phyloP scores from a whole-genome alignment of 2,797 vertebrate species.

The Salmo trutta region DNA sequence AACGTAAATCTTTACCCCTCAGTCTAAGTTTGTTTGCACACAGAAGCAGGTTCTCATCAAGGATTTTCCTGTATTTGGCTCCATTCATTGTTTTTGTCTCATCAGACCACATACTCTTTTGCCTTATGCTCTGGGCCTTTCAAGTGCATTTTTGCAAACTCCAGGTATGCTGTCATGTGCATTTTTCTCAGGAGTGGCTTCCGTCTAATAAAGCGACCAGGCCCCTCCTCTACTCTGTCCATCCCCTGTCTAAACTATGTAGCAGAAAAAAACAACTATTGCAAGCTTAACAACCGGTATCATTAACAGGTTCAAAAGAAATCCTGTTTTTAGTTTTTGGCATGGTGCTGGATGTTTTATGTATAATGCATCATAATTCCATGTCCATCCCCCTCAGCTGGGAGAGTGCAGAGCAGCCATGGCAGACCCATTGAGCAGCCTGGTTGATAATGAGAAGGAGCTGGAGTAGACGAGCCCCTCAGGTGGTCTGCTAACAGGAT shows the following conservation, averaged over 20 bases:
- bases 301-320: neutral
- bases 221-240: neutral
- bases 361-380: neutral
- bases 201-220: neutral
- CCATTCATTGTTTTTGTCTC: too few species aligned
- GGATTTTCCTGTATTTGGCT: too few species aligned
- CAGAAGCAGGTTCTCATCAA: too few species aligned
- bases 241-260: neutral
- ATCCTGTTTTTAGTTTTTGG: neutral
- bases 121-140: too few species aligned
- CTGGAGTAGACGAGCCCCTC: neutral
- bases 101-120: too few species aligned
- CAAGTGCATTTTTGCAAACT: too few species aligned
- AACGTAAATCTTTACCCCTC: too few species aligned
- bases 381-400: conserved; percentile 1
- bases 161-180: too few species aligned
- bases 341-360: conserved; percentile 12
- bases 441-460: conserved; percentile 12
- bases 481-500: conserved; percentile 19
- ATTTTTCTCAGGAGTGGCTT: too few species aligned
- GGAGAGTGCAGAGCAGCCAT: conserved; percentile 1
- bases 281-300: neutral
- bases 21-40: too few species aligned
- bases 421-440: neutral
- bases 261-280: neutral